Evolutionary conservation across 2,888 invertebrate species (phyloP).

Genomic region (Trisateles emortualis): DNA sequence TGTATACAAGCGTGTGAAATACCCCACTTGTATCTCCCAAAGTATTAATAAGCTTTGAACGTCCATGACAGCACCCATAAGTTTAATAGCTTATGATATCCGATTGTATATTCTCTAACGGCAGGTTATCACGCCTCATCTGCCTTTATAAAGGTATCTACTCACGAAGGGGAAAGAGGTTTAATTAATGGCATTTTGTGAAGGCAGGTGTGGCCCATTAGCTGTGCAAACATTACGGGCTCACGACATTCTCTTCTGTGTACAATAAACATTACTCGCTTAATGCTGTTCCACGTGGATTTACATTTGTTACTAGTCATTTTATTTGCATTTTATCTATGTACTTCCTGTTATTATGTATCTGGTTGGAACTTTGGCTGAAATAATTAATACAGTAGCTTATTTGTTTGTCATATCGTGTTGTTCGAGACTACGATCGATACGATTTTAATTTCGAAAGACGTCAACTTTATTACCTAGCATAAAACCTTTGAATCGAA

Average conservation of each 20-base stretch:
- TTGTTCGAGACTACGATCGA: not conserved
- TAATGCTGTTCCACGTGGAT: slow-evolving; percentile 14
- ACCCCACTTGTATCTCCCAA: no score
- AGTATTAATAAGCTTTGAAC: no score
- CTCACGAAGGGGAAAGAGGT: slow-evolving; percentile 45
- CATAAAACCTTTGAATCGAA: no score
- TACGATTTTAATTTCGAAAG: no score
- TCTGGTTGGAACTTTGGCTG: not conserved
- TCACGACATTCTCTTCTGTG: slow-evolving; percentile 54
- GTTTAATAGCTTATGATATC: slow-evolving; percentile 15
- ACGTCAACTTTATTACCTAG: no score
- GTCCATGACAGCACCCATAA: no score
- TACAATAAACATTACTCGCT: slow-evolving; percentile 34
- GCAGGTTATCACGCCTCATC: slow-evolving; percentile 36
- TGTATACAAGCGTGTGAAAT: no score
- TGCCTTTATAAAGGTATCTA: slow-evolving; percentile 28
- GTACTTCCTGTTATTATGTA: slow-evolving; percentile 12
- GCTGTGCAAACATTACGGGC: slow-evolving; percentile 70
- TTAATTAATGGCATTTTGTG: slow-evolving; percentile 67
- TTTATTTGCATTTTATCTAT: slow-evolving; percentile 19
- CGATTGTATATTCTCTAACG: slow-evolving; percentile 16
- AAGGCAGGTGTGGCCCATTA: slow-evolving; percentile 76
- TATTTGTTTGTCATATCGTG: not conserved
- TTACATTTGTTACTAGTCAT: slow-evolving; percentile 14
- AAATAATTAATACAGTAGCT: not conserved